Conservation (phyloP, 2,113 vertebrate genomes). For the Maccullochella peelii region DNA sequence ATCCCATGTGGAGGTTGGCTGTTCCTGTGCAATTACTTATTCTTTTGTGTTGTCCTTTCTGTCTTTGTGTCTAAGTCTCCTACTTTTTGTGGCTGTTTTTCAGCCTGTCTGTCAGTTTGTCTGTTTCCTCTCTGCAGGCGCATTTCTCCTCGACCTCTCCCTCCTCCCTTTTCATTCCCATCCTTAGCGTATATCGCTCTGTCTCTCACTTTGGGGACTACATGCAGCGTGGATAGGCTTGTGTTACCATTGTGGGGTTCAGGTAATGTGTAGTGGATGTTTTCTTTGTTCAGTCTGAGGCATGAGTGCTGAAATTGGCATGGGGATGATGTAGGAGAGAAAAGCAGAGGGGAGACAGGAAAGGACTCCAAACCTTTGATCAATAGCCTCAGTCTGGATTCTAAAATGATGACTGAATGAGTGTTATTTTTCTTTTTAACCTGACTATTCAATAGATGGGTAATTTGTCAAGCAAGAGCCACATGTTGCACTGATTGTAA, state of each 20-base stretch:
- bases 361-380: slow-evolving; percentile 19
- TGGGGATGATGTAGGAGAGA: slow-evolving; percentile 9
- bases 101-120: slow-evolving; percentile 17
- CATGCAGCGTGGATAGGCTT: slow-evolving; percentile 15
- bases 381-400: slow-evolving; percentile 49
- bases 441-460: not conserved
- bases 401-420: slow-evolving; percentile 26
- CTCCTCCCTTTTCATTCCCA: slow-evolving; percentile 9
- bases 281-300: slow-evolving; percentile 61
- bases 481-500: slow-evolving; percentile 32
- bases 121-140: not conserved
- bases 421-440: not conserved
- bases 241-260: not conserved
- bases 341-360: slow-evolving; percentile 11
- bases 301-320: slow-evolving; percentile 33
- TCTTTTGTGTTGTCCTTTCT: slow-evolving; percentile 53
- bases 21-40: slow-evolving; percentile 39
- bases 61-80: slow-evolving; percentile 29
- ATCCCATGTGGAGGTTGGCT: slow-evolving; percentile 22
- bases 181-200: not conserved
- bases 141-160: slow-evolving; percentile 39
- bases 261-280: slow-evolving; percentile 42
- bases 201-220: not conserved
- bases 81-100: slow-evolving; percentile 28
- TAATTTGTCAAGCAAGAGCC: slow-evolving; percentile 17